Evolutionary conservation across 2,888 invertebrate species (phyloP).

Genomic region (Electrophaes corylata): DNA sequence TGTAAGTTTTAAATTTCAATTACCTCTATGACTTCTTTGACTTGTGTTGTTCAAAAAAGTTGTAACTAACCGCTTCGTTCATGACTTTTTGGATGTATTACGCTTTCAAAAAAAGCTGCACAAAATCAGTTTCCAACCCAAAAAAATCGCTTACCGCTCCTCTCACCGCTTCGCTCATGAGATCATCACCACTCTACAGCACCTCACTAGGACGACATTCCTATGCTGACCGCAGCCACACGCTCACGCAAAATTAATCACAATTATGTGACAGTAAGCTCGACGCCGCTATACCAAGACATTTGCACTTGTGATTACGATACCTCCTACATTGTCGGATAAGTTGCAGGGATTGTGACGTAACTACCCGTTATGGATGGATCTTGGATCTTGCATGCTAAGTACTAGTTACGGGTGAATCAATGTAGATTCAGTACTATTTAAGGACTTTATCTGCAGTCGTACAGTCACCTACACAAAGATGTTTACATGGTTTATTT

Average conservation of each 20-base stretch:
- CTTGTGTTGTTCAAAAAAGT: no score
- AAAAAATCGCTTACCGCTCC: neutral
- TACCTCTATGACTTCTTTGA: no score
- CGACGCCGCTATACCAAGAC: conserved; percentile 49
- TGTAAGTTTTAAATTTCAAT: no score
- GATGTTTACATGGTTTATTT: neutral
- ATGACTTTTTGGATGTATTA: no score
- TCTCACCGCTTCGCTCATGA: conserved; percentile 45
- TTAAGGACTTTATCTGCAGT: neutral
- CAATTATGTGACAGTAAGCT: conserved; percentile 77
- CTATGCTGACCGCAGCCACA: conserved; percentile 75
- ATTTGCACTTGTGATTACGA: conserved; percentile 38
- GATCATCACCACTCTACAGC: conserved; percentile 38
- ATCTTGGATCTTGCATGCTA: conserved; percentile 15
- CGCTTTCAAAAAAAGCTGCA: no score
- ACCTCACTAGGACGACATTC: conserved; percentile 71
- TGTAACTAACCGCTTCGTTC: no score
- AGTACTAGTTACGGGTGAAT: conserved; percentile 4
- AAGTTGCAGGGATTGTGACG: conserved; percentile 23
- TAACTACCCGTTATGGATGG: conserved; percentile 18
- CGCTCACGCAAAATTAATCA: conserved; percentile 78
- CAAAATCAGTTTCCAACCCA: no score
- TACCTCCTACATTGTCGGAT: conserved; percentile 26
- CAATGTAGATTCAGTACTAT: conserved; percentile 3
- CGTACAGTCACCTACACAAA: neutral